Conservation (phyloP, 1,140 invertebrate species). For the Dreissena rostriformis region DNA sequence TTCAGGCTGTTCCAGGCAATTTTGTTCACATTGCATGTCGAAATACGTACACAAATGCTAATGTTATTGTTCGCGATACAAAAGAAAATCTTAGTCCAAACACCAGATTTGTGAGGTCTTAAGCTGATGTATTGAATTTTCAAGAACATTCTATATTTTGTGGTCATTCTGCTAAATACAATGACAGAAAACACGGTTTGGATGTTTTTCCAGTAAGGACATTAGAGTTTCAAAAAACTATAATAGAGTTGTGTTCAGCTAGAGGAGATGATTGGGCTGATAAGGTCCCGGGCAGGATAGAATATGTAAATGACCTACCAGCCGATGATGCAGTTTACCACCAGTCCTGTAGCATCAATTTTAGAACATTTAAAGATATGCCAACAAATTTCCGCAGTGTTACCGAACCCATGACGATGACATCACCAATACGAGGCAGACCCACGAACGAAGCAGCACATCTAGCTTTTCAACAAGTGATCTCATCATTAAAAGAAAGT, state of each 20-base stretch:
- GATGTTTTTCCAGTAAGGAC: slow-evolving; percentile 55
- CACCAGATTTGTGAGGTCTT: neutral
- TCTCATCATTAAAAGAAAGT: slow-evolving; percentile 41
- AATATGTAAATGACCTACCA: slow-evolving; percentile 43
- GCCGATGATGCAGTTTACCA: slow-evolving; percentile 59
- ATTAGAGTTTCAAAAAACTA: slow-evolving; percentile 37
- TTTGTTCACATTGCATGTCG: slow-evolving; percentile 18
- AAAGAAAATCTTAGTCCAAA: neutral
- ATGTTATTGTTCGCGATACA: neutral
- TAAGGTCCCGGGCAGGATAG: slow-evolving; percentile 32
- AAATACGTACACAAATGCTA: neutral
- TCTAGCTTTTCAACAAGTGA: slow-evolving; percentile 42
- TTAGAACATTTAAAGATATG: slow-evolving; percentile 37
- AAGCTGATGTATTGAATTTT: neutral
- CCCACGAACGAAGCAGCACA: too few relatives aligned
- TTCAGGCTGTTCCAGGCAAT: neutral
- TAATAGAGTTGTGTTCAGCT: slow-evolving; percentile 18
- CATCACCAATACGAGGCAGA: neutral
- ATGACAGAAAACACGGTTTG: slow-evolving; percentile 30
- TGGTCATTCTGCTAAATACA: neutral
- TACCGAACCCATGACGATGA: too few relatives aligned
- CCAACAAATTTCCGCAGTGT: neutral
- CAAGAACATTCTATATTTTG: slow-evolving; percentile 15
- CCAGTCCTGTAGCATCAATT: slow-evolving; percentile 53
- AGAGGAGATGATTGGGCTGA: slow-evolving; percentile 52